Conservation (phyloP, 2,797 vertebrate species). For the Anguilla pacifica region DNA sequence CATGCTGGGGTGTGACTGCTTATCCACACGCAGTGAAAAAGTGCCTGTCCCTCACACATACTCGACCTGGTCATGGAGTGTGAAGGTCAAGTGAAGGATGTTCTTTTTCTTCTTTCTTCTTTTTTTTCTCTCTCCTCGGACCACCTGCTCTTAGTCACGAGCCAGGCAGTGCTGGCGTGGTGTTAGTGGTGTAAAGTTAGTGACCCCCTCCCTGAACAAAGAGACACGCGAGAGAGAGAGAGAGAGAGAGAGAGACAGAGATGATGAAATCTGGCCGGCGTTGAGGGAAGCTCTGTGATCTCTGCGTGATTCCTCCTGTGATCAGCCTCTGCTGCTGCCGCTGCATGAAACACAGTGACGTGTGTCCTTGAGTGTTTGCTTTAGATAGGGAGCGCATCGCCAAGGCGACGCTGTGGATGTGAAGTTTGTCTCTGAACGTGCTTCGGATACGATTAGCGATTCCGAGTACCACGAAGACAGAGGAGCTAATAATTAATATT, state of each 20-base stretch:
- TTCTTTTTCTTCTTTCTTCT: not conserved
- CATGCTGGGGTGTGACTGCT: not conserved
- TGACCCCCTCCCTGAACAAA: not conserved
- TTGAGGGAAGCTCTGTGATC: not conserved
- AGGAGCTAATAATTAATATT: not conserved
- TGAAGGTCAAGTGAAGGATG: not conserved
- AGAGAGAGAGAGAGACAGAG: not conserved
- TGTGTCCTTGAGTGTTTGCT: not conserved
- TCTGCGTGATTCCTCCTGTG: not conserved
- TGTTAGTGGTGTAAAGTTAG: not conserved
- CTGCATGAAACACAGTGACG: not conserved
- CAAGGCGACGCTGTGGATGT: not conserved
- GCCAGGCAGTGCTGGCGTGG: not conserved
- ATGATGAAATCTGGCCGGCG: not conserved
- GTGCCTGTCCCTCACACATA: not conserved
- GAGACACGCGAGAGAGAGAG: not conserved
- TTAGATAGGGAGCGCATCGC: not conserved
- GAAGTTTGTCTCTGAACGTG: not conserved
- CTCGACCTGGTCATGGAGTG: not conserved
- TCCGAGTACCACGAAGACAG: not conserved
- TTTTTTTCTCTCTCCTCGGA: not conserved
- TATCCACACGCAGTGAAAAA: not conserved
- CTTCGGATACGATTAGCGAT: not conserved
- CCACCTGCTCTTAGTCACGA: not conserved
- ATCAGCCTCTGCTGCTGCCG: not conserved